These are phyloP conservation scores for Phylloscopus collybita DNA, from an alignment of 2,797 vertebrate genomes.

Conservation along the genomic window DNA sequence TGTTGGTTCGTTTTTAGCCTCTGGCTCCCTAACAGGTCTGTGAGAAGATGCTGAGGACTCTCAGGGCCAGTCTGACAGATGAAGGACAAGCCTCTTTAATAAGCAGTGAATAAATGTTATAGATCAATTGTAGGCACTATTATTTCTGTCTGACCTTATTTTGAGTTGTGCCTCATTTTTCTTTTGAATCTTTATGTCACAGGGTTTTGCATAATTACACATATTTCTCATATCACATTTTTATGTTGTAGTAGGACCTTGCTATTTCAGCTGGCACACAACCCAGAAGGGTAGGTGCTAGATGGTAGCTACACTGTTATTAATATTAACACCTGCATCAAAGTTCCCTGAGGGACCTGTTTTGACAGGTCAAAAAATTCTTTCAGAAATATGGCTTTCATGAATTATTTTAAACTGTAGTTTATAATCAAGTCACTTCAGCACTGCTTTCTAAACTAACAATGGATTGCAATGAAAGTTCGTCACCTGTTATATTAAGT, in stretches of 20 bases:
- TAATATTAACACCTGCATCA: not conserved
- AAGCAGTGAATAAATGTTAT: not conserved
- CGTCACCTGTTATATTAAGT: not conserved
- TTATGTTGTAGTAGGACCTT: not conserved
- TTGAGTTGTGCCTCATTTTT: not conserved
- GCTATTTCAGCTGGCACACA: not conserved
- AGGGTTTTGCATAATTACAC: not conserved
- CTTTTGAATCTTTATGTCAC: not conserved
- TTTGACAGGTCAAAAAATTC: not conserved
- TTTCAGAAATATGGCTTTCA: not conserved
- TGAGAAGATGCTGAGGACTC: not conserved
- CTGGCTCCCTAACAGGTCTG: not conserved
- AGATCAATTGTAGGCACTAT: not conserved
- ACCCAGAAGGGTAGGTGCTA: not conserved
- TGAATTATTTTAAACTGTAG: not conserved
- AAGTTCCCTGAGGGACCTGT: not conserved
- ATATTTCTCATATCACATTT: not conserved
- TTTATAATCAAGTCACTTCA: not conserved
- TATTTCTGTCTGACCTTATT: not conserved
- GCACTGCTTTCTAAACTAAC: not conserved
- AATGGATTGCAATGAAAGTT: not conserved
- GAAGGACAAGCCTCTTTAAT: not conserved
- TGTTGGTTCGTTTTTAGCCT: not conserved
- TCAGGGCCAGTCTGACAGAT: not conserved
- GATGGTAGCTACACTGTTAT: not conserved